A percentile compares a stretch with the other conserved stretches of the same genome.
These are phyloP conservation scores for Timema podura DNA, from an alignment of 2,888 invertebrate species.

Conservation along the genomic window DNA sequence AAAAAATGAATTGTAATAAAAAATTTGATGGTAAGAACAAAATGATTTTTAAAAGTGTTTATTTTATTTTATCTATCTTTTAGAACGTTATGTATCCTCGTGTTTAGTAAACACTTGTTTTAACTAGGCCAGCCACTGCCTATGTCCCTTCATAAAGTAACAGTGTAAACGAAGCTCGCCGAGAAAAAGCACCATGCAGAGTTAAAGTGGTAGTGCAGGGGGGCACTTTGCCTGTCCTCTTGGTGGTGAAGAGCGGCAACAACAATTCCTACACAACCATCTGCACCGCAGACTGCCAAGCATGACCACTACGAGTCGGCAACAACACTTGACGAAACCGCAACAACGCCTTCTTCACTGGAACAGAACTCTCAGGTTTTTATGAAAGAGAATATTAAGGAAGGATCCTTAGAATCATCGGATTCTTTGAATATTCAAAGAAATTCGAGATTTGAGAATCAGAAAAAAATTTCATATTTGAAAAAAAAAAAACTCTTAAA, in stretches of 20 bases:
- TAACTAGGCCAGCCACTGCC: slow-evolving; percentile 14
- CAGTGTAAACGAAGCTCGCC: too few relatives aligned
- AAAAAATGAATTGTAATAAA: slow-evolving; percentile 31
- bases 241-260: slow-evolving; percentile 5
- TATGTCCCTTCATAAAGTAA: too few relatives aligned
- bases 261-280: slow-evolving; percentile 5
- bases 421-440: too few relatives aligned
- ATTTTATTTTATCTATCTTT: slow-evolving; percentile 8
- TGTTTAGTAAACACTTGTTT: slow-evolving; percentile 7
- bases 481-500: too few relatives aligned
- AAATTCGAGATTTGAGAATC: too few relatives aligned
- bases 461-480: too few relatives aligned
- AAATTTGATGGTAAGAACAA: slow-evolving; percentile 32
- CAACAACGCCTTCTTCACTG: slow-evolving; percentile 59
- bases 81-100: slow-evolving; percentile 15
- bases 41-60: slow-evolving; percentile 26
- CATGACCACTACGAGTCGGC: slow-evolving; percentile 9
- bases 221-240: slow-evolving; percentile 7
- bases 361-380: slow-evolving; percentile 36
- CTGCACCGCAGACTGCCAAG: slow-evolving; percentile 13
- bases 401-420: too few relatives aligned
- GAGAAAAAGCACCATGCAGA: too few relatives aligned
- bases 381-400: too few relatives aligned
- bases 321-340: slow-evolving; percentile 44
- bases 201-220: too few relatives aligned